Base-by-base conservation (phyloP, 2,888 invertebrate species). In the Aquatica leii region DNA sequence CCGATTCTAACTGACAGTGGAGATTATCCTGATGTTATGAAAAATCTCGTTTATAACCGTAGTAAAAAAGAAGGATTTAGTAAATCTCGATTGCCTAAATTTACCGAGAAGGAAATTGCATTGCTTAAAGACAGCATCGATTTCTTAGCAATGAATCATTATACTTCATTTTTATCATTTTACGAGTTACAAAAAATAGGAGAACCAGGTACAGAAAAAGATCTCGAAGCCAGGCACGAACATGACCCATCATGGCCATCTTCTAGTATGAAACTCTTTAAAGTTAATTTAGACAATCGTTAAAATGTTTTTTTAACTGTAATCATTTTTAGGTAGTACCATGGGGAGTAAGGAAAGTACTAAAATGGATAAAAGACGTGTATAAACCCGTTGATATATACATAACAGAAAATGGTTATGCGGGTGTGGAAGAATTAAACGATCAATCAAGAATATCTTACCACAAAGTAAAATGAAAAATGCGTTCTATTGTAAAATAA, bases 101-200 rank as follows among this genome's bases (percentile, higher is more conserved):
- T 90, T 73, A 87, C 87, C 0, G 40, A 74, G 0, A 82, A 86
- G 15, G 90, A 92, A 81, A 82, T 90, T 4, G 76, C 81, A 5
- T 80, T 82, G 55, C 85, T 92, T 17, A 81, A 78, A 37, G 88
- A 85, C 0, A 87, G 90, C 0, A 83, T 84, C 0, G 93, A 94
- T 75, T 92, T 89, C 79, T 82, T 93, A 53, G 92, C 90, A 0
- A 76, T 93, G 12, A 94, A 94, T 76, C 86, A 89, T 61, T 94
- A 94, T 76, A 88, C 91, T 0, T 84, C 88, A 1, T 11, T 8
- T 2, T 5, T 60, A 40, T 43, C 53, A 20, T 4, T 2, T 1
- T n/a, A 64, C 14, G 15, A 5, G 11, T 12, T 1, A 1, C 24
- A 40, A 12, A 15, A 35, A 0, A 41, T 51, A 21, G 43, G 8